Conservation (phyloP, 2,797 vertebrate species). For the Lutjanus argentimaculatus region DNA sequence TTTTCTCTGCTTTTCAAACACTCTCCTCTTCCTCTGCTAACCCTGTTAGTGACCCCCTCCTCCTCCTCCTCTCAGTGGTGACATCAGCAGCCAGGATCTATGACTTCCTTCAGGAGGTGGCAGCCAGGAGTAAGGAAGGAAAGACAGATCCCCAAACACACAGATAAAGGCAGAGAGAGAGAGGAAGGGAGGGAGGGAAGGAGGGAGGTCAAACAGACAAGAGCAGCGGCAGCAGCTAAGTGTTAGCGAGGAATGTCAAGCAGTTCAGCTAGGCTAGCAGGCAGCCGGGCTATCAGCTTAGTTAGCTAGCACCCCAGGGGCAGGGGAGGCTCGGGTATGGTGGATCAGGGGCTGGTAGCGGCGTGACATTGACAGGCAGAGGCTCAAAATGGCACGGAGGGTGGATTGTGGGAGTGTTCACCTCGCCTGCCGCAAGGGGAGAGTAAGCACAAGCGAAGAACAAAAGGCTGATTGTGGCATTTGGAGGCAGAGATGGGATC, state of each 20-base stretch:
- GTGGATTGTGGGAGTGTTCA: constrained; percentile 63
- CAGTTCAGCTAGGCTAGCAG: constrained; percentile 70
- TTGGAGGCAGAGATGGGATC: constrained; percentile 81
- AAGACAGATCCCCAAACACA: constrained; percentile 70
- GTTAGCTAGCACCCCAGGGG: constrained; percentile 67
- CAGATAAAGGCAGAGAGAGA: constrained; percentile 70
- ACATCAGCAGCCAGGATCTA: constrained; percentile 81
- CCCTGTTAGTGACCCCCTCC: constrained; percentile 64
- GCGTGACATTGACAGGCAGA: constrained; percentile 70
- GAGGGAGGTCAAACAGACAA: constrained; percentile 74
- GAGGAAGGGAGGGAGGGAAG: not conserved
- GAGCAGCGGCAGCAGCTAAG: constrained; percentile 60
- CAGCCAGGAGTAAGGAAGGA: constrained; percentile 68
- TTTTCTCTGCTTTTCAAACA: constrained; percentile 85
- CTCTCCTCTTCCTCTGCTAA: constrained; percentile 82
- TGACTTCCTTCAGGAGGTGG: constrained; percentile 81
- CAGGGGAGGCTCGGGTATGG: constrained; percentile 47
- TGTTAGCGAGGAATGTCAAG: constrained; percentile 78
- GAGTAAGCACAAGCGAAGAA: constrained; percentile 71
- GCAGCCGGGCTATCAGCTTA: constrained; percentile 73
- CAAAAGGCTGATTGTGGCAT: constrained; percentile 84
- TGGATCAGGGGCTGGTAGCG: constrained; percentile 52
- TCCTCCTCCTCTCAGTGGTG: constrained; percentile 36
- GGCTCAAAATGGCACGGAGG: constrained; percentile 66
- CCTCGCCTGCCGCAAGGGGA: constrained; percentile 64